Evolutionary conservation across 2,797 vertebrate species (phyloP), one percentile per base, ranked within the genome.

Genomic region (Acanthopagrus latus): DNA sequence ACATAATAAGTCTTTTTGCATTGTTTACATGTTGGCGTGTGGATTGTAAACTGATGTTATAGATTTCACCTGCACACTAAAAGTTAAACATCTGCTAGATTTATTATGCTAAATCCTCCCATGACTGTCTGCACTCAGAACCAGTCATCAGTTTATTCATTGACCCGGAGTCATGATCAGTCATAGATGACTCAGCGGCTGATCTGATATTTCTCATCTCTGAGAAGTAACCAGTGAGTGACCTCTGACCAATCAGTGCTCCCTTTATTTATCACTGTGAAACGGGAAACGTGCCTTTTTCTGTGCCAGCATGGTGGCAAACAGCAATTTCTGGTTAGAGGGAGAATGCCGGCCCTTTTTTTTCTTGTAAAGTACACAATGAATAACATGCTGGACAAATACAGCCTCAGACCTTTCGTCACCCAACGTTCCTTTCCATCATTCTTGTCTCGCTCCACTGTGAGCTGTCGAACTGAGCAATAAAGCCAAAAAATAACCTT

Each of bases 161-260:
- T 66, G 64, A 59, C 33, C 23, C 21, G 33, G 71, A 74, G 47
- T 84, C 62, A 80, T 18, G 57, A 57, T 69, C 56, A 27, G 54
- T 83, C 84, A 83, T 5, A 54, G 51, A 21, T 70, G 21, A 74
- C 58, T 70, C 79, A 78, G 21, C 7, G 68, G 25, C 16, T 57
- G 54, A 74, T 27, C 9, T 8, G 18, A 29, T 38, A 46, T 25
- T 46, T 68, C 47, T 10, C 47, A 17, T 41, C 14, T 6, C 48
- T 67, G 44, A n/a, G 8, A 12, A 29, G 4, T 10, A 23, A 60
- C 46, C 7, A 21, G 10, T 47, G 25, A 66, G 12, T 46, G 33
- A 33, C 67, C 48, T 52, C 12, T 18, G 62, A 65, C 41, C 1
- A 2, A 46, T 50, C 64, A 41, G 23, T 11, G n/a, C 12, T 48